phyloP scores from a whole-genome alignment of 2,797 vertebrate species.

The Pachyuromys duprasi region DNA sequence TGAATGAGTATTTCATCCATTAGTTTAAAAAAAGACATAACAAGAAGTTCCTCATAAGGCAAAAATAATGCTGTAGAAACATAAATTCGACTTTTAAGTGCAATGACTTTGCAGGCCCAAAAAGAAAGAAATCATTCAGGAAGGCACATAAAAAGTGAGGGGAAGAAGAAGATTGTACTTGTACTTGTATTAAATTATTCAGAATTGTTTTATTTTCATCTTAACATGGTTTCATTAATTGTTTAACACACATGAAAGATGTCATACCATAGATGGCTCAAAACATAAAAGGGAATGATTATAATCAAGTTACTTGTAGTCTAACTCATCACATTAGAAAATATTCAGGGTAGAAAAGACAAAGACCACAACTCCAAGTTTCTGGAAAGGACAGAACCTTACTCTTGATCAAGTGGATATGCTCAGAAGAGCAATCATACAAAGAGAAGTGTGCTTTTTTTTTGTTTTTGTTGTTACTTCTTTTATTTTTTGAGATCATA shows the following conservation, averaged over 20 bases:
- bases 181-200: not conserved
- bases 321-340: not conserved
- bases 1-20: not conserved
- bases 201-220: constrained; percentile 55
- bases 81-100: constrained; percentile 41
- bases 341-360: not conserved
- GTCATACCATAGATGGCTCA: constrained; percentile 39
- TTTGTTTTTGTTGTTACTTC: not conserved
- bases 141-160: not conserved
- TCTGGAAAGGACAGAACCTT: not conserved
- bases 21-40: not conserved
- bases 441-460: not conserved
- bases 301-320: not conserved
- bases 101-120: not conserved
- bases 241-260: constrained; percentile 51
- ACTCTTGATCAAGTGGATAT: too few species aligned
- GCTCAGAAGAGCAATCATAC: not conserved
- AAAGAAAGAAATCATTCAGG: constrained; percentile 20
- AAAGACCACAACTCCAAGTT: not conserved
- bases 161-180: not conserved
- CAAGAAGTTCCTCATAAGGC: not conserved
- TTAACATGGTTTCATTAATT: constrained; percentile 60
- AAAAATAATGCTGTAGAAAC: constrained; percentile 32
- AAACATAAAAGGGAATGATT: constrained; percentile 56
- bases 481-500: not conserved